Base-by-base conservation (phyloP, 2,113 vertebrate genomes). In the Tautogolabrus adspersus region DNA sequence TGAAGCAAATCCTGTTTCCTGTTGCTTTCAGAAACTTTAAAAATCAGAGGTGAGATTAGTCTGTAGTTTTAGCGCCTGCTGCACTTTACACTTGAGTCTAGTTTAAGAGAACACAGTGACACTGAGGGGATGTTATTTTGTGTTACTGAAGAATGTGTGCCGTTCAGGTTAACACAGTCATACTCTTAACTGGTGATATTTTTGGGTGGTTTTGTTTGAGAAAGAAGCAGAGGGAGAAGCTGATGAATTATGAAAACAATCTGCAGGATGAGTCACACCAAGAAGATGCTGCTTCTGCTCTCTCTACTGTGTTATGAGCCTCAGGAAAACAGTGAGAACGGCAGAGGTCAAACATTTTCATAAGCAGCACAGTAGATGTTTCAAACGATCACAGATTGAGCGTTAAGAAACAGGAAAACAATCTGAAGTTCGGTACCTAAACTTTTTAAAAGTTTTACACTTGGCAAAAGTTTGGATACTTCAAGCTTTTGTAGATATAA, bases 221-320 rank as follows among this genome's bases (percentile, higher is more conserved):
- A 30, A 60, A 30, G 22, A 15, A 49, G 19, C 44, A 23, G 46
- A 18, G 10, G 22, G 42, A 38, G 42, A 16, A 62, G 61, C 23
- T 57, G 60, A 3, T 69, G 11, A 64, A 72, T 61, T 46, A 44
- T 66, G 52, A 75, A 74, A 74, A 52, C 10, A 40, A 18, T 34
- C 64, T 74, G 66, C 60, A 74, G 62, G 59, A 65, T 54, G 70
- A 71, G 56, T 75, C 55, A 66, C 37, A 63, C 19, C 16, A 38
- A 51, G 44, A 8, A 38, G 75, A 42, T 49, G 18, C 42, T 60
- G 7, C 38, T n/a, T 57, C 12, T 44, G 47, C 21, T 82, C 37
- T 82, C 37, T 37, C 1, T 9, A 5, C 12, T 49, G 16, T 49
- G 47, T 49, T 16, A 49, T 62, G 13, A 22, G 12, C 56, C 63